Conservation (phyloP, 2,888 invertebrate species). For the Philopedon plagiatum region DNA sequence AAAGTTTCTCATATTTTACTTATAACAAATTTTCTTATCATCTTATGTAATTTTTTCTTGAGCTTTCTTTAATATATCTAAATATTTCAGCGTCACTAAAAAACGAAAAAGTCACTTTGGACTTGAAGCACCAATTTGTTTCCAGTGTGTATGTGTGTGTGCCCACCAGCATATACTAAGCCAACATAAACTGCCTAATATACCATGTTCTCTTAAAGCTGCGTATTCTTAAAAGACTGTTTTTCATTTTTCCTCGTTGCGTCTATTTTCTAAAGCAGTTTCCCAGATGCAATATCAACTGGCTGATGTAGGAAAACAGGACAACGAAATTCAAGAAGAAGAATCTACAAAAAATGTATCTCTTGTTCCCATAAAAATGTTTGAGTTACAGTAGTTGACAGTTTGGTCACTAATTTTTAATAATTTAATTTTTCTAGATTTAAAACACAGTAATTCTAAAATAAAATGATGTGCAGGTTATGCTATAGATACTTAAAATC, state of each 20-base stretch:
- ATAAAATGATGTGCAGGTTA: too few relatives aligned
- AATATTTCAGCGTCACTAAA: background rate
- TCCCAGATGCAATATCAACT: slow-evolving; percentile 35
- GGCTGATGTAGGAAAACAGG: slow-evolving; percentile 11
- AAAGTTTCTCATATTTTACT: too few relatives aligned
- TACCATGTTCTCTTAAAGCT: slow-evolving; percentile 31
- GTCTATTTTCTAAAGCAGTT: slow-evolving; percentile 35
- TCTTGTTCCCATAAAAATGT: too few relatives aligned
- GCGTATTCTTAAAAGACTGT: slow-evolving; percentile 37
- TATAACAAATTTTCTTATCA: too few relatives aligned
- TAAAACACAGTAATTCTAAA: too few relatives aligned
- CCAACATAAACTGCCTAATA: slow-evolving; percentile 37
- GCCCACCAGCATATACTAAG: slow-evolving; percentile 20
- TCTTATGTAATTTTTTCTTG: too few relatives aligned
- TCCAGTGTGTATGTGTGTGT: slow-evolving; percentile 8
- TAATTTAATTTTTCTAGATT: too few relatives aligned
- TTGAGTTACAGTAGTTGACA: too few relatives aligned
- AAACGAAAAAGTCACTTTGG: slow-evolving; percentile 8
- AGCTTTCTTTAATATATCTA: background rate
- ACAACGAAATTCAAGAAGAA: slow-evolving; percentile 8
- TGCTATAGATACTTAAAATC: too few relatives aligned
- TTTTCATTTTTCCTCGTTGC: slow-evolving; percentile 43
- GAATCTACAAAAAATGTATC: background rate
- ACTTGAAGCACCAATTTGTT: slow-evolving; percentile 35
- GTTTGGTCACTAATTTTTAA: too few relatives aligned